Evolutionary conservation across 92 coral and sea anemone genomes (phyloP).

Genomic region (Actinernus sp.): DNA sequence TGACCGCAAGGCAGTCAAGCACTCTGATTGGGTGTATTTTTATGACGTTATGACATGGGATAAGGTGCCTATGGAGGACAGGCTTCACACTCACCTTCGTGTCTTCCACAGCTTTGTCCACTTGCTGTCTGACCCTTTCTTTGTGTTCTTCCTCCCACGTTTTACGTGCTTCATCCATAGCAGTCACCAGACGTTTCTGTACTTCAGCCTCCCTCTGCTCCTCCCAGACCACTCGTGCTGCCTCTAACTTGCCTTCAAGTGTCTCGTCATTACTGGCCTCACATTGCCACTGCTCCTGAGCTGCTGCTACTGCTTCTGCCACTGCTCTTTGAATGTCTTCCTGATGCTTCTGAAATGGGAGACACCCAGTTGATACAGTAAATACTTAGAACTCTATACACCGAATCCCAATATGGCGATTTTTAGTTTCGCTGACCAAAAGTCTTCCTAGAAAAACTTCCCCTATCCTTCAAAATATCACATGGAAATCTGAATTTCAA

Average conservation of each 20-base stretch:
- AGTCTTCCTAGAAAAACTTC: no score
- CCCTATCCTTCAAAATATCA: no score
- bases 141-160: constrained; percentile 73
- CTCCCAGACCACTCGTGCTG: constrained; percentile 38
- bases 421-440: neutral
- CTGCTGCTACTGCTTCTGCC: constrained; percentile 57
- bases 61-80: no score
- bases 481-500: no score
- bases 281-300: constrained; percentile 56
- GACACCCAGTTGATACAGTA: no score
- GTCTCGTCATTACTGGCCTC: constrained; percentile 9
- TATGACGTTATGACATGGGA: no score
- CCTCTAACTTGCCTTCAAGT: constrained; percentile 50
- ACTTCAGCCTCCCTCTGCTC: constrained; percentile 59
- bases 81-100: constrained; percentile 14
- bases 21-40: no score
- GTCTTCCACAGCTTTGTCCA: constrained; percentile 25
- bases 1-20: no score
- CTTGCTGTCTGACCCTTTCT: constrained; percentile 44
- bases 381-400: neutral
- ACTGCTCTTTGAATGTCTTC: constrained; percentile 54
- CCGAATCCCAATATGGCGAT: no score
- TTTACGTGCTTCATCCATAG: constrained; percentile 62
- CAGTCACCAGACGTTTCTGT: constrained; percentile 51
- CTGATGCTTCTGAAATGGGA: constrained; percentile 43